These are phyloP conservation scores for Valencia hispanica DNA, from an alignment of 2,797 vertebrate genomes.

Conservation along the genomic window DNA sequence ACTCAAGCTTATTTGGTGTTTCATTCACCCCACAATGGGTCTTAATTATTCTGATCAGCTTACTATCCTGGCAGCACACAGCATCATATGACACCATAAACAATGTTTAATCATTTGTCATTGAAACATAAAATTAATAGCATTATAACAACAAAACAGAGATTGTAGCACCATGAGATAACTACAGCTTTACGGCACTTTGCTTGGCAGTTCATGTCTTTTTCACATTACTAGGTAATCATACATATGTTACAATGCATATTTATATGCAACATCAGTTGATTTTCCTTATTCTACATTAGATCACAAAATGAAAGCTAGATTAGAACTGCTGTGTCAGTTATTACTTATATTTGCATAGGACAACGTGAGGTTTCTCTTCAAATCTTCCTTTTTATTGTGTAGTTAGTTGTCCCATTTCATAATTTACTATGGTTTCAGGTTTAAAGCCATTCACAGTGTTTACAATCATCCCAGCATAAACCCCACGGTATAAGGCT, in stretches of 20 bases:
- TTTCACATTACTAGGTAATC: background rate
- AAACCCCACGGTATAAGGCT: background rate
- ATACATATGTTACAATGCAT: background rate
- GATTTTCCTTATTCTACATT: background rate
- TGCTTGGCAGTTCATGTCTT: background rate
- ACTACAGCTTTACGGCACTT: background rate
- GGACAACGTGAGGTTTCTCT: background rate
- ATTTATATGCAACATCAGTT: background rate
- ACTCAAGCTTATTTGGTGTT: too few relatives aligned
- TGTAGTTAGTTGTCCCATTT: background rate
- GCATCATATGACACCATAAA: too few relatives aligned
- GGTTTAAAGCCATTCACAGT: background rate
- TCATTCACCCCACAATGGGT: too few relatives aligned
- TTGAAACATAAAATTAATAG: background rate
- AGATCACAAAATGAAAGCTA: background rate
- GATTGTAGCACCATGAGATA: background rate
- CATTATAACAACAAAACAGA: background rate
- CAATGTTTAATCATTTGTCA: background rate
- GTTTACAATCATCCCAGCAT: background rate
- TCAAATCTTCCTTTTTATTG: background rate
- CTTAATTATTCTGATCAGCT: too few relatives aligned
- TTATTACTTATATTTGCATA: background rate
- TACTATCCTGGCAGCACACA: too few relatives aligned
- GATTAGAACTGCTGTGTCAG: background rate
- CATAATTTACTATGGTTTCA: background rate